These are phyloP conservation scores for Orthonevra nobilis DNA, from an alignment of 2,888 invertebrate species.

Conservation along the genomic window DNA sequence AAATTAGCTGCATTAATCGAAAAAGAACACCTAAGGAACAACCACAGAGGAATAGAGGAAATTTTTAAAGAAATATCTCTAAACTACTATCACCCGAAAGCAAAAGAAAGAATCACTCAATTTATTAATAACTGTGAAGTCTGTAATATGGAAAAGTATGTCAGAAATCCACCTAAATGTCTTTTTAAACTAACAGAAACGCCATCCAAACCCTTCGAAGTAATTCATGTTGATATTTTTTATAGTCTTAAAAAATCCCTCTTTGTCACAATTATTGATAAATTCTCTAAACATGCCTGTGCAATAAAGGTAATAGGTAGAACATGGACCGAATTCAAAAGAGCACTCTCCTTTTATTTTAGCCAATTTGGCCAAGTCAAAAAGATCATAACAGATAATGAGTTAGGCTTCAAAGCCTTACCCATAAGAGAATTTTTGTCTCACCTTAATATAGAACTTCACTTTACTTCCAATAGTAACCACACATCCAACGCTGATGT, in stretches of 20 bases:
- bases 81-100: too few species aligned
- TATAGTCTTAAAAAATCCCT: slow-evolving; percentile 52
- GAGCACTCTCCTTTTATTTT: slow-evolving; percentile 40
- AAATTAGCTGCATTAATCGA: too few species aligned
- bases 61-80: too few species aligned
- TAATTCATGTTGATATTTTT: slow-evolving; percentile 68
- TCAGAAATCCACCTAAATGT: background rate
- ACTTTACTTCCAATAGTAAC: slow-evolving; percentile 56
- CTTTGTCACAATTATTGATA: slow-evolving; percentile 71
- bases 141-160: background rate
- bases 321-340: slow-evolving; percentile 63
- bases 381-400: slow-evolving; percentile 58
- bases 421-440: slow-evolving; percentile 58
- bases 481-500: slow-evolving; percentile 58
- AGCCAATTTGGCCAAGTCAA: slow-evolving; percentile 45
- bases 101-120: too few species aligned
- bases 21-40: too few species aligned
- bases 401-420: slow-evolving; percentile 65
- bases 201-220: background rate
- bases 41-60: too few species aligned
- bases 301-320: slow-evolving; percentile 64
- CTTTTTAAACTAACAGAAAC: background rate
- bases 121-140: slow-evolving; percentile 1
- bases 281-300: slow-evolving; percentile 70
- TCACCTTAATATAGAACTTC: slow-evolving; percentile 45